These are phyloP conservation scores for Nipponacmea schrenckii DNA, from an alignment of 2,888 invertebrate species.

Conservation along the genomic window DNA sequence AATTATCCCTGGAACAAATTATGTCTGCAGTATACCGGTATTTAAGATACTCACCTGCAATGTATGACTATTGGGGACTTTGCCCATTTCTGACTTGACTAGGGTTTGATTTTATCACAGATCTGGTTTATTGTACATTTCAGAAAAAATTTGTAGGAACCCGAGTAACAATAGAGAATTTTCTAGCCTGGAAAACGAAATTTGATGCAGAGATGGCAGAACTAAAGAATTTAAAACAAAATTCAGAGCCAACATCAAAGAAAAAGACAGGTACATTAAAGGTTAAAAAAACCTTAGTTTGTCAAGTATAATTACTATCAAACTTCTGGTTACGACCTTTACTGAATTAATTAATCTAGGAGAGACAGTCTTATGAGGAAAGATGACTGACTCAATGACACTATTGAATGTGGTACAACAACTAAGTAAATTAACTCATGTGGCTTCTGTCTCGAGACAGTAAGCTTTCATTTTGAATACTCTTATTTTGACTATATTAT, in stretches of 20 bases:
- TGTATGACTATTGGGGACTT: too few relatives aligned
- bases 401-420: too few relatives aligned
- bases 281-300: background rate
- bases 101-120: too few relatives aligned
- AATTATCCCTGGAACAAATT: too few relatives aligned
- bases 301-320: background rate
- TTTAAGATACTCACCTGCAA: too few relatives aligned
- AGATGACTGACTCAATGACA: too few relatives aligned
- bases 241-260: conserved; percentile 71
- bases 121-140: conserved; percentile 45
- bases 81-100: too few relatives aligned
- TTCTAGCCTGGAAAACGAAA: conserved; percentile 90
- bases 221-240: conserved; percentile 67
- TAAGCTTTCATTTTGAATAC: too few relatives aligned
- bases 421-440: too few relatives aligned
- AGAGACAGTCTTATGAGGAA: too few relatives aligned
- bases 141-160: conserved; percentile 96
- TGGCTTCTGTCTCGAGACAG: too few relatives aligned
- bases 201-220: conserved; percentile 90
- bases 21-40: too few relatives aligned
- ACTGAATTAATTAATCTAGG: background rate
- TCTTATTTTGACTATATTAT: background rate
- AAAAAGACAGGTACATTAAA: conserved; percentile 78
- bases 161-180: conserved; percentile 92
- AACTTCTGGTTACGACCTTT: background rate